Conservation (phyloP, 2,797 vertebrate genomes). For the Trachops cirrhosus region DNA sequence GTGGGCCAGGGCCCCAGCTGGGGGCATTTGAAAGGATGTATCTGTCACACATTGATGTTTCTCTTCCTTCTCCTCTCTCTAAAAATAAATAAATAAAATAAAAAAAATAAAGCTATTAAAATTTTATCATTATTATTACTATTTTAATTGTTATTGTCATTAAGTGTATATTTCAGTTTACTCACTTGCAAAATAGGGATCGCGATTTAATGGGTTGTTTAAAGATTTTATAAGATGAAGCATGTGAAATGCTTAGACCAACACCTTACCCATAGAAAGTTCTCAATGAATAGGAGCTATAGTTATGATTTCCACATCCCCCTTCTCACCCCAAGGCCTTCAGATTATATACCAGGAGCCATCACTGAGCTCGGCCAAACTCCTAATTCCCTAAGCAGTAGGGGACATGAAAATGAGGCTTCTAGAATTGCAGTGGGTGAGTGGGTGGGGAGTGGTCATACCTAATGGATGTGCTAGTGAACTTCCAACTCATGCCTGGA, state of each 20-base stretch:
- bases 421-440: background rate
- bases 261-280: background rate
- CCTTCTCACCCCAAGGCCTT: background rate
- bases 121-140: conserved; percentile 25
- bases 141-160: conserved; percentile 38
- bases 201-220: background rate
- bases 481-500: background rate
- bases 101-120: background rate
- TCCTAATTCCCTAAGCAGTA: background rate
- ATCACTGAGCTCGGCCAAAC: background rate
- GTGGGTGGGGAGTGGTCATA: background rate
- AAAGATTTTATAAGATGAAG: conserved; percentile 1
- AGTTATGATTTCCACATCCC: background rate
- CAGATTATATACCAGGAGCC: background rate
- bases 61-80: background rate
- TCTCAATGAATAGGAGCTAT: background rate
- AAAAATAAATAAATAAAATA: background rate
- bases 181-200: conserved; percentile 25
- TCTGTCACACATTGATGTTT: too few species aligned
- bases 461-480: background rate
- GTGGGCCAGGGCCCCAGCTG: too few species aligned
- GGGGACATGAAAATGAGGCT: background rate
- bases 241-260: background rate
- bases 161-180: background rate
- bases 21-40: too few species aligned